phyloP scores from a whole-genome alignment of 2,888 invertebrate genomes.

The Drosophila helvetica region DNA sequence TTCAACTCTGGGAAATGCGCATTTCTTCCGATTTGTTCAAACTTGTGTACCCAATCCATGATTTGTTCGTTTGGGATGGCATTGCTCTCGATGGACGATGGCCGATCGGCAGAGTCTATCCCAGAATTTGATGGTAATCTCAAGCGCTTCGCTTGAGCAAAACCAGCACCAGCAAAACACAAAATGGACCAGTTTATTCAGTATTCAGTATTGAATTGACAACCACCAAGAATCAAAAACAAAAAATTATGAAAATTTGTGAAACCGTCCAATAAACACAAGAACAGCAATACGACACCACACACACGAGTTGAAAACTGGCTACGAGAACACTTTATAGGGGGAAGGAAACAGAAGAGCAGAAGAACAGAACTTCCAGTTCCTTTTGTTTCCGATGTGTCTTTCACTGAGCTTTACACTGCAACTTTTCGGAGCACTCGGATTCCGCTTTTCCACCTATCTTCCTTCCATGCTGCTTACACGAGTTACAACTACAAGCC shows the following conservation, averaged over 20 bases:
- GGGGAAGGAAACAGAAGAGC: slow-evolving; percentile 4
- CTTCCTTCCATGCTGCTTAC: slow-evolving; percentile 53
- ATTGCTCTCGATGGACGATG: not conserved
- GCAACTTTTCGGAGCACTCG: slow-evolving; percentile 36
- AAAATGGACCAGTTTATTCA: slow-evolving; percentile 75
- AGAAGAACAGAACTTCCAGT: not conserved
- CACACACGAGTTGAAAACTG: slow-evolving; percentile 76
- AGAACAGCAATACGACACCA: slow-evolving; percentile 53
- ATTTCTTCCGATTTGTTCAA: slow-evolving; percentile 48
- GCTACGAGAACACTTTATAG: slow-evolving; percentile 50
- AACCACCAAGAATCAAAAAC: slow-evolving; percentile 66
- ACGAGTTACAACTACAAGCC: slow-evolving; percentile 59
- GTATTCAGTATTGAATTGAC: slow-evolving; percentile 73
- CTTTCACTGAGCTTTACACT: slow-evolving; percentile 45
- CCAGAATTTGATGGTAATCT: slow-evolving; percentile 23
- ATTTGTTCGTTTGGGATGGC: slow-evolving; percentile 24
- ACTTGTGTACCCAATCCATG: slow-evolving; percentile 31
- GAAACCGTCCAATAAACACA: slow-evolving; percentile 71
- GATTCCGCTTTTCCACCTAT: slow-evolving; percentile 32
- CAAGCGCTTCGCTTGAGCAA: slow-evolving; percentile 37
- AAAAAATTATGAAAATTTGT: slow-evolving; percentile 71
- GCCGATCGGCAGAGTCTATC: slow-evolving; percentile 1
- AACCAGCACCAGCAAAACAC: slow-evolving; percentile 41
- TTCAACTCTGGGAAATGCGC: slow-evolving; percentile 72
- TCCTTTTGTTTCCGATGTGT: slow-evolving; percentile 23